Conservation (phyloP, 2,113 vertebrate species). For the Dasypus novemcinctus region DNA sequence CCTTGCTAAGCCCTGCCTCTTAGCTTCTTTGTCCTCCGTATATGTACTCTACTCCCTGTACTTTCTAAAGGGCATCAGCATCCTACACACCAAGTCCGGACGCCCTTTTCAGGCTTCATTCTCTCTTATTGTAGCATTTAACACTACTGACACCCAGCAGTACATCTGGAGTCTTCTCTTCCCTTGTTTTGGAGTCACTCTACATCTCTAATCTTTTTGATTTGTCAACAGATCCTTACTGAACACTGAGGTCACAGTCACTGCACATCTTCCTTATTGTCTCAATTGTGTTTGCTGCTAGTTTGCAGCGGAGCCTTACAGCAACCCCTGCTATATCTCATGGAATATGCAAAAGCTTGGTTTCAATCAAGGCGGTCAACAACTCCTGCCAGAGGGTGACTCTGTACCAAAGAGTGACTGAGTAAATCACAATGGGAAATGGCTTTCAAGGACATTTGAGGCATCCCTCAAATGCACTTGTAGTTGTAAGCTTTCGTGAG, state of each 20-base stretch:
- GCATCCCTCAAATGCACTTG: not conserved
- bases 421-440: not conserved
- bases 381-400: not conserved
- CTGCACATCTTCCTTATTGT: not conserved
- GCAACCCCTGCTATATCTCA: not conserved
- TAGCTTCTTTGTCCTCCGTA: not conserved
- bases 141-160: not conserved
- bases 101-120: not conserved
- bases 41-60: not conserved
- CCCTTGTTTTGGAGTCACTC: not conserved
- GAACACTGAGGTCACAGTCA: not conserved
- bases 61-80: not conserved
- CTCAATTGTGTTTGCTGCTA: not conserved
- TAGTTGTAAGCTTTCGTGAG: not conserved
- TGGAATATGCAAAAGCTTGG: not conserved
- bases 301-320: not conserved
- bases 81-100: not conserved
- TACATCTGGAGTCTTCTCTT: not conserved
- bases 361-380: not conserved
- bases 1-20: not conserved
- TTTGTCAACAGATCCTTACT: not conserved
- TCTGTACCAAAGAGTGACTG: not conserved
- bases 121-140: not conserved
- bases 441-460: not conserved
- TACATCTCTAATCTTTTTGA: not conserved